Base-by-base conservation (phyloP, 2,888 invertebrate genomes). In the Troglohyphantes excavatus region DNA sequence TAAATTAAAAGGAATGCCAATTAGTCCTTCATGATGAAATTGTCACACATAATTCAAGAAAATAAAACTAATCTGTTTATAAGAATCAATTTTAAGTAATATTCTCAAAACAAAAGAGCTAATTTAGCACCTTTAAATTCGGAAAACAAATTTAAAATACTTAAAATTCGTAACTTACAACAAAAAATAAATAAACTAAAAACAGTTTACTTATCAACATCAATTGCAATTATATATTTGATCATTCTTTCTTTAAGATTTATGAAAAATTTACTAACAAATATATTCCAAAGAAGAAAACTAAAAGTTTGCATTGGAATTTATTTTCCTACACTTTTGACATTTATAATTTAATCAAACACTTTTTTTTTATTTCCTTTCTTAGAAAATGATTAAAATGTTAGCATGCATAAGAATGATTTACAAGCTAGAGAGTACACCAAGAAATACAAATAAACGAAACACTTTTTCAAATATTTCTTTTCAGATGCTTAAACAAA, bases 401-500 rank as follows among this genome's bases (percentile, higher is more conserved):
- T 19, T 11, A 2, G 21, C 33, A 70, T n/a, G 26, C 23, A 13
- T 19, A 46, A 33, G 23, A 72, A 26, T 46, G 17, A 46, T 46
- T 72, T 46, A n/a, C 23, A 46, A 23, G 23, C 29, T 9, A n/a
- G 67, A 46, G 33, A 68, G 29, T 19, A 13, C 26, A 46, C 23
- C 21, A 46, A 33, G 26, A 72, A 70, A 23, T 23, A 23, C 43
- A 72, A 46, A n/a, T 72, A 72, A 72, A 72, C 43, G 46, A 72
- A 72, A 17, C 46, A 23, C 13, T 21, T 29, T 13, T 23, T 72
- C 46, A 46, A 46, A 46, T 33, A 19, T 63, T 7, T 65, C 23
- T 33, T 43, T 63, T 39, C 33, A 7, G 11, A 27, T 43, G n/a
- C 39, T 78, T 78, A 39, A 78, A 78, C 63, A 63, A 78, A 78